These are phyloP conservation scores for Ranitomeya imitator DNA, from an alignment of 2,113 vertebrate species.

Conservation along the genomic window DNA sequence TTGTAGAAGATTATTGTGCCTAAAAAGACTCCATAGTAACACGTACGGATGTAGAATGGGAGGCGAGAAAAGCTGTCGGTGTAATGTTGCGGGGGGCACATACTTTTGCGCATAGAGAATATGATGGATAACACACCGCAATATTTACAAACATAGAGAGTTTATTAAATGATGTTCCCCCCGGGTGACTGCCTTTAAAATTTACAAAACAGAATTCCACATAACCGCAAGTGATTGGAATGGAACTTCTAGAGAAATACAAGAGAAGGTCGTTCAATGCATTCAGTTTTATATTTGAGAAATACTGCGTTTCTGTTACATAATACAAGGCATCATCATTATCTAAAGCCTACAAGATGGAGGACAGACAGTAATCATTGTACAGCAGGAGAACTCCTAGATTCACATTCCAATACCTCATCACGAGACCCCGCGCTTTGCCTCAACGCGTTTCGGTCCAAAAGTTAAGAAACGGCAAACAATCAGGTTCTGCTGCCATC, in stretches of 20 bases:
- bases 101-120: background rate
- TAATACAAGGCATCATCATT: constrained; percentile 66
- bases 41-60: too few species aligned
- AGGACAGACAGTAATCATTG: constrained; percentile 21
- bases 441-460: background rate
- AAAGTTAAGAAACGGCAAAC: background rate
- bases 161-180: constrained; percentile 93
- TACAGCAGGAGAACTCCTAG: constrained; percentile 13
- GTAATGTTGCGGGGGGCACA: too few species aligned
- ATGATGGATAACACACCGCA: constrained; percentile 65
- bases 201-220: constrained; percentile 88
- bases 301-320: constrained; percentile 68
- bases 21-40: too few species aligned
- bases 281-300: constrained; percentile 59
- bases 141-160: constrained; percentile 90
- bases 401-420: constrained; percentile 31
- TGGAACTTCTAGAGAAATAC: constrained; percentile 85
- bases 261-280: constrained; percentile 65
- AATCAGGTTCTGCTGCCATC: background rate
- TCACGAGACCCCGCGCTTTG: background rate
- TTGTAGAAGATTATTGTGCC: too few species aligned
- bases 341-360: constrained; percentile 9
- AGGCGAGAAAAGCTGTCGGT: too few species aligned
- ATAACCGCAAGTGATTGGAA: constrained; percentile 84
- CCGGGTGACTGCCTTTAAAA: constrained; percentile 77